Percentiles rank a stretch among this genome's conserved stretches.
Evolutionary conservation across 1,140 invertebrate genomes (phyloP).

Genomic region (Anthonomus grandis): DNA sequence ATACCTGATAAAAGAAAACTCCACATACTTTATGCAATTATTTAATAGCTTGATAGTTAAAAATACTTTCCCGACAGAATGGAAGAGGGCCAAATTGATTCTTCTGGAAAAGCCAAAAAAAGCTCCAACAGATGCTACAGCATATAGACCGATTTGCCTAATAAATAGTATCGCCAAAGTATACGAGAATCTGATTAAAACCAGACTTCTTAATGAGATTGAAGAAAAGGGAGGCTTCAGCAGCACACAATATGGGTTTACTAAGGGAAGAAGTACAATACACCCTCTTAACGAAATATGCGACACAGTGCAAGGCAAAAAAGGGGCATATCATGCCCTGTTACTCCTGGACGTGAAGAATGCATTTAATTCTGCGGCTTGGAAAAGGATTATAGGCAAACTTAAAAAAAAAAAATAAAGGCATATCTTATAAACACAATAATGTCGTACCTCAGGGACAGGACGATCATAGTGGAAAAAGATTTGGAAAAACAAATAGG

Average conservation of each 20-base stretch:
- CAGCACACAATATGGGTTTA: not conserved
- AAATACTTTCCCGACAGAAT: not conserved
- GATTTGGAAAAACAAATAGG: slow-evolving; percentile 13
- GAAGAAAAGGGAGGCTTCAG: not conserved
- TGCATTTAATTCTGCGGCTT: slow-evolving; percentile 7
- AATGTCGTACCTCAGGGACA: not conserved
- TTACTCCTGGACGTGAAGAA: slow-evolving; percentile 6
- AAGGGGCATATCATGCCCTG: not conserved
- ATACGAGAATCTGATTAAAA: not conserved
- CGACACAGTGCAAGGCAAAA: not conserved
- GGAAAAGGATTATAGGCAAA: not conserved
- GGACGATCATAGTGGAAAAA: not conserved
- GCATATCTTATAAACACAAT: not conserved
- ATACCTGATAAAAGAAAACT: not conserved
- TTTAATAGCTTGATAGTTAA: not conserved
- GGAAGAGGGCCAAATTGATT: not conserved
- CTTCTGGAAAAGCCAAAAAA: not conserved
- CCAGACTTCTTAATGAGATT: not conserved
- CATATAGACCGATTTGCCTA: not conserved
- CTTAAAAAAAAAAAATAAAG: not conserved
- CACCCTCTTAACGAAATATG: not conserved
- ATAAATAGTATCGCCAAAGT: not conserved
- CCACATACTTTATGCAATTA: not conserved
- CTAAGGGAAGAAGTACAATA: not conserved
- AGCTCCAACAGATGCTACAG: not conserved